Conservation (phyloP, 1,140 invertebrate species). For the Solenopsis fugax region DNA sequence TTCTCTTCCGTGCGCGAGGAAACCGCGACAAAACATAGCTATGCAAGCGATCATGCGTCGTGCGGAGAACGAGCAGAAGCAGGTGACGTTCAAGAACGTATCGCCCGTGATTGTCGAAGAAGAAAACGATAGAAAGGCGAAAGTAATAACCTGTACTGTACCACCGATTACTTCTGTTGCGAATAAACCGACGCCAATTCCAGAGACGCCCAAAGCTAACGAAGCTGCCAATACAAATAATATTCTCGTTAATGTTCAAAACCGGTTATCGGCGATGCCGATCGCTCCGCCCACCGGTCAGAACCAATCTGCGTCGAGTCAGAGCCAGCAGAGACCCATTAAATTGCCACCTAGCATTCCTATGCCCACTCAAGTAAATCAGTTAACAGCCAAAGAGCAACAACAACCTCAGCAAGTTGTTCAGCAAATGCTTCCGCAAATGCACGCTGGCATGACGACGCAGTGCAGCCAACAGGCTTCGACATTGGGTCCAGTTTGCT, state of each 20-base stretch:
- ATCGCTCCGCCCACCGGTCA: slow-evolving; percentile 47
- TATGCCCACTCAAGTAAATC: slow-evolving; percentile 50
- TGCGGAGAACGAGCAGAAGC: slow-evolving; percentile 83
- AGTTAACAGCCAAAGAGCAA: slow-evolving; percentile 62
- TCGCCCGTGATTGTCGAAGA: slow-evolving; percentile 80
- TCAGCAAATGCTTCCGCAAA: slow-evolving; percentile 39
- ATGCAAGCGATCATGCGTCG: slow-evolving; percentile 91
- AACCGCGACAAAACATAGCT: slow-evolving; percentile 90
- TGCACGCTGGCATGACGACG: background rate
- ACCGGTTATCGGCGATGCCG: slow-evolving; percentile 70
- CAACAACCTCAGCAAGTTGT: slow-evolving; percentile 55
- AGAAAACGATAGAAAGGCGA: slow-evolving; percentile 63
- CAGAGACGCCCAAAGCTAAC: slow-evolving; percentile 55
- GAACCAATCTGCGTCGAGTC: slow-evolving; percentile 32
- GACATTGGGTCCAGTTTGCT: slow-evolving; percentile 63
- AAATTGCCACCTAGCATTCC: slow-evolving; percentile 61
- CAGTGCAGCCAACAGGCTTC: slow-evolving; percentile 49
- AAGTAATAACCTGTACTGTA: background rate
- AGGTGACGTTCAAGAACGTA: slow-evolving; percentile 83
- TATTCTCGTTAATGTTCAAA: slow-evolving; percentile 51
- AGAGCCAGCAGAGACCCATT: slow-evolving; percentile 59
- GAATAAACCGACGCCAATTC: slow-evolving; percentile 40
- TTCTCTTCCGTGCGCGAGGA: slow-evolving; percentile 78
- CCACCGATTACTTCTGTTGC: background rate
- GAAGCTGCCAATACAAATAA: slow-evolving; percentile 4